Evolutionary conservation across 1,140 invertebrate genomes (phyloP).

Genomic region (Aplysia californica): DNA sequence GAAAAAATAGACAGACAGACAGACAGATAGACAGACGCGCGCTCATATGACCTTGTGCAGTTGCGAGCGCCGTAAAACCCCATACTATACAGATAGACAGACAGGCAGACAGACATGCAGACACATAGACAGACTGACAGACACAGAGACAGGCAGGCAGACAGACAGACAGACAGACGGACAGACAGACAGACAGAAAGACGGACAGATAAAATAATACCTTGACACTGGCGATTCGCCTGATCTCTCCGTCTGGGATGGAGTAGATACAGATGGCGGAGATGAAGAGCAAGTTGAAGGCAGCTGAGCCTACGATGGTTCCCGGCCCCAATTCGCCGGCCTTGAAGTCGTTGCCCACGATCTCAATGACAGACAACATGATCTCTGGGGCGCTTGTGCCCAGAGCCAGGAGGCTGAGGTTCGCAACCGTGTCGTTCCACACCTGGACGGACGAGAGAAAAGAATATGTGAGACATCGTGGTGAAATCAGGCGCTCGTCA

Average conservation of each 20-base stretch:
- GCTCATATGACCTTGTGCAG: background rate
- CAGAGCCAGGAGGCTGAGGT: conserved; percentile 78
- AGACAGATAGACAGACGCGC: too few species aligned
- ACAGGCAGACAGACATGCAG: background rate
- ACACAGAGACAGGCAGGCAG: background rate
- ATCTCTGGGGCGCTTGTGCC: conserved; percentile 78
- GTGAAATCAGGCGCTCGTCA: too few species aligned
- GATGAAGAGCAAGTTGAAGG: conserved; percentile 74
- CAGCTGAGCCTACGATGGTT: conserved; percentile 68
- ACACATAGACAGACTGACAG: background rate
- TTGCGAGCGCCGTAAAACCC: background rate
- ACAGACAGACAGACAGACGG: background rate
- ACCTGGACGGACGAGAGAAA: conserved; percentile 35
- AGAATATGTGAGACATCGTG: too few species aligned
- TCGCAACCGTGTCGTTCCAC: conserved; percentile 79
- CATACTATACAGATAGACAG: too few species aligned
- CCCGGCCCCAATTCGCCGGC: conserved; percentile 74
- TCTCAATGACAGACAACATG: conserved; percentile 75
- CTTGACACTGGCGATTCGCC: conserved; percentile 71
- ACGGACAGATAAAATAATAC: conserved; percentile 1
- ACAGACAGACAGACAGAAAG: background rate
- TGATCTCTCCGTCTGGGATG: conserved; percentile 70
- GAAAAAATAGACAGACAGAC: too few species aligned
- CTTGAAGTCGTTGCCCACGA: conserved; percentile 70
- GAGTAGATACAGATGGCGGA: conserved; percentile 73